phyloP scores from a whole-genome alignment of 2,113 vertebrate genomes.

The Rana temporaria region DNA sequence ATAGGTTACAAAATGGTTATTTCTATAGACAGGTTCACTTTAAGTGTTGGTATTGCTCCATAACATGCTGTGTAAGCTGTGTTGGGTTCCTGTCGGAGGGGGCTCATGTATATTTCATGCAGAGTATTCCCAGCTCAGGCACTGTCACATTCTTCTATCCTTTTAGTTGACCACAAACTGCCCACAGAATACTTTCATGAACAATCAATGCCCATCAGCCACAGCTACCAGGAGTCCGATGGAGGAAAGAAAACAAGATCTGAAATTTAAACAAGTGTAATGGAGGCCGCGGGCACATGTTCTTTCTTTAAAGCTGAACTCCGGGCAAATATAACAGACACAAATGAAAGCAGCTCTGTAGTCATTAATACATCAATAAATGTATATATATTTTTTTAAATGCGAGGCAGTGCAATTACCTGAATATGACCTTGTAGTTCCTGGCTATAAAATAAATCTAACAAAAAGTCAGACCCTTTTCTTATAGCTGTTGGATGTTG shows the following conservation, averaged over 20 bases:
- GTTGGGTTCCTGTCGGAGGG: neutral
- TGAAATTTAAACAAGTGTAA: neutral
- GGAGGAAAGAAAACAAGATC: conserved; percentile 1
- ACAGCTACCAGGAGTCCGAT: conserved; percentile 2
- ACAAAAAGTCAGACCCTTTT: too few relatives aligned
- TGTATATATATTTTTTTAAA: too few relatives aligned
- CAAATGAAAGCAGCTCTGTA: too few relatives aligned
- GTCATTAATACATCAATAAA: too few relatives aligned
- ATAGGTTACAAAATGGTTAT: too few relatives aligned
- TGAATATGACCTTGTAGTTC: too few relatives aligned
- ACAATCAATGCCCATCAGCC: conserved; percentile 26
- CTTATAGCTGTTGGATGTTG: too few relatives aligned
- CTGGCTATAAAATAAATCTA: too few relatives aligned
- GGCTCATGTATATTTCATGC: conserved; percentile 35
- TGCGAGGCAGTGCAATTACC: too few relatives aligned
- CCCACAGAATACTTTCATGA: conserved; percentile 23
- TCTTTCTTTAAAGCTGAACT: neutral
- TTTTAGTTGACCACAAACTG: conserved; percentile 28
- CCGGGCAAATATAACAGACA: too few relatives aligned
- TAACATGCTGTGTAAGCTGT: neutral
- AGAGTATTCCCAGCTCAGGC: neutral
- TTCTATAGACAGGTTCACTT: too few relatives aligned
- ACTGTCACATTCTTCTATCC: conserved; percentile 11
- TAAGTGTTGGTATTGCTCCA: neutral
- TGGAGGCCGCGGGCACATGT: neutral